These are phyloP conservation scores for Erpobdella octoculata DNA, from an alignment of 2,888 invertebrate genomes.

Conservation along the genomic window DNA sequence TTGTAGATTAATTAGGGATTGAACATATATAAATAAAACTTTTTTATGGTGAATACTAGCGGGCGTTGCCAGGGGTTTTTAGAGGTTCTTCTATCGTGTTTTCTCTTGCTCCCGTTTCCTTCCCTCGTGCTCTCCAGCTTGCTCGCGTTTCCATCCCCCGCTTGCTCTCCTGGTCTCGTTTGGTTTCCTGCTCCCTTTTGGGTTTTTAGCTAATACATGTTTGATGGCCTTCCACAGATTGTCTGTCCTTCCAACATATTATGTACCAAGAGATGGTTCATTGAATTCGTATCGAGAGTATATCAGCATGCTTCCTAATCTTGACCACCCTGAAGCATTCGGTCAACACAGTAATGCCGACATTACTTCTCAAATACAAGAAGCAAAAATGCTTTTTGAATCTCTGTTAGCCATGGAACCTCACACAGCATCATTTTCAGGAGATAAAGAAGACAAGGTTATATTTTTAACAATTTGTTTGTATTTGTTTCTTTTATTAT, in stretches of 20 bases:
- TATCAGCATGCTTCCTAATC: conserved; percentile 67
- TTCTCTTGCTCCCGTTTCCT: too few relatives aligned
- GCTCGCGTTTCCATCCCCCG: too few relatives aligned
- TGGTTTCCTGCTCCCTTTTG: too few relatives aligned
- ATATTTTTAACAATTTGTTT: neutral
- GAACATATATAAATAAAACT: neutral
- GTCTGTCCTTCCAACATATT: conserved; percentile 68
- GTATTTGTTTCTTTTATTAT: neutral
- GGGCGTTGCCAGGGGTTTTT: too few relatives aligned
- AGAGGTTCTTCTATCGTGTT: too few relatives aligned
- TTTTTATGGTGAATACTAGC: too few relatives aligned
- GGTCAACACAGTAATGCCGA: conserved; percentile 85
- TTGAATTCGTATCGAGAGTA: conserved; percentile 73
- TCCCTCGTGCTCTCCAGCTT: too few relatives aligned
- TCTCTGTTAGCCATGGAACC: conserved; percentile 71
- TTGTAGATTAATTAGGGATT: too few relatives aligned
- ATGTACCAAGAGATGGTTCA: conserved; percentile 72
- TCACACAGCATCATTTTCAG: conserved; percentile 54
- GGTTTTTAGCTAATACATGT: too few relatives aligned
- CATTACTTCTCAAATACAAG: conserved; percentile 74
- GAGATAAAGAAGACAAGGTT: conserved; percentile 67
- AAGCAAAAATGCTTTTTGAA: conserved; percentile 67
- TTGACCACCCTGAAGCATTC: conserved; percentile 77
- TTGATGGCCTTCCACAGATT: conserved; percentile 51
- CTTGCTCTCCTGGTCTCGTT: too few relatives aligned